These are phyloP conservation scores for Peromyscus nudipes DNA, from an alignment of 2,797 vertebrate genomes.

Conservation along the genomic window DNA sequence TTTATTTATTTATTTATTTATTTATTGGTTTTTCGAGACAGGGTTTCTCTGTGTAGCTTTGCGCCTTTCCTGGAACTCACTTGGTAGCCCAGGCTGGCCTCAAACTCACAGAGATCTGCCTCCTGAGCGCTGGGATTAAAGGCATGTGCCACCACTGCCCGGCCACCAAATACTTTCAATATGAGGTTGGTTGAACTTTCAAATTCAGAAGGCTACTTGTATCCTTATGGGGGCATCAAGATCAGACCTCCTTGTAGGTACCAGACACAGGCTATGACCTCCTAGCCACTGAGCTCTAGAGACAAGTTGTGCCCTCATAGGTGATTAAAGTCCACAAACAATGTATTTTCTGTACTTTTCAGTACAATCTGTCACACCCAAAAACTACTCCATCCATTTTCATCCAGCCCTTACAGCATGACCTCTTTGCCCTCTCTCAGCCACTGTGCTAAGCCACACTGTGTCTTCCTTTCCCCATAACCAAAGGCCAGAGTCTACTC, in stretches of 20 bases:
- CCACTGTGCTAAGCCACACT: neutral
- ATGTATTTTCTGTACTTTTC: neutral
- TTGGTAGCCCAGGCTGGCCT: no score
- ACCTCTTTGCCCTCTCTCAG: neutral
- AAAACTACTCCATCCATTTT: neutral
- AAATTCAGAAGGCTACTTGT: neutral
- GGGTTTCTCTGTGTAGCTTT: no score
- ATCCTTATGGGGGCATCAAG: neutral
- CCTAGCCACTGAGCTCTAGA: neutral
- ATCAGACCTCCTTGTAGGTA: neutral
- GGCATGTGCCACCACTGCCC: no score
- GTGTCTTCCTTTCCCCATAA: neutral
- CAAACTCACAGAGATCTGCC: no score
- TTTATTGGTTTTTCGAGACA: no score
- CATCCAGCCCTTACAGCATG: neutral
- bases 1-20: no score
- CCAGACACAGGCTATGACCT: neutral
- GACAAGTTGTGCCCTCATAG: neutral
- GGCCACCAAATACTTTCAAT: neutral
- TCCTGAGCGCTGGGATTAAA: no score
- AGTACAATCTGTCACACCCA: neutral
- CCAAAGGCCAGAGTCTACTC: neutral
- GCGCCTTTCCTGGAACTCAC: no score
- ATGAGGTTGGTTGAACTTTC: neutral
- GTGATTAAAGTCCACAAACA: neutral